Evolutionary conservation across 2,797 vertebrate genomes (phyloP).

Genomic region (Valencia hispanica): DNA sequence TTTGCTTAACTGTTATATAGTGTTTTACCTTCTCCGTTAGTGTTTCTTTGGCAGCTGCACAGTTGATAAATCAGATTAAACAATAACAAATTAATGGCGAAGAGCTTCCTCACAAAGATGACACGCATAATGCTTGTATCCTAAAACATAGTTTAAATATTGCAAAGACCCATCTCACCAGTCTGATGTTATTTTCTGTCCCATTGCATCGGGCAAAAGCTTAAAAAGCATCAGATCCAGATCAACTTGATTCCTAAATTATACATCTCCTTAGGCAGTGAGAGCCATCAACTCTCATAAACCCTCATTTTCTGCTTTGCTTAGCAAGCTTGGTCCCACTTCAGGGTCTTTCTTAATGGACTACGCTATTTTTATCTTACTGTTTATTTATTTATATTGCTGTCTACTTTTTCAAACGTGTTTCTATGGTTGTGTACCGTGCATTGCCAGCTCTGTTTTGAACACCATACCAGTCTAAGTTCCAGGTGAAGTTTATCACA

Average conservation of each 20-base stretch:
- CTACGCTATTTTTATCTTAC: slow-evolving; percentile 3
- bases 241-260: not conserved
- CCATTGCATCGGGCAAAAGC: not conserved
- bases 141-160: not conserved
- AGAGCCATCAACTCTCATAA: not conserved
- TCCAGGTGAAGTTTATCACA: not conserved
- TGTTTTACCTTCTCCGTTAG: not conserved
- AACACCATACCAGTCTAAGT: not conserved
- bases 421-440: not conserved
- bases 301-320: slow-evolving; percentile 2
- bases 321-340: slow-evolving; percentile 1
- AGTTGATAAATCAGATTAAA: not conserved
- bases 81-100: not conserved
- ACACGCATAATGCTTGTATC: no score
- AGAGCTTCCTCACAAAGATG: not conserved
- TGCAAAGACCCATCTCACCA: not conserved
- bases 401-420: not conserved
- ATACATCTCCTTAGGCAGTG: not conserved
- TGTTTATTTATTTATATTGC: slow-evolving; percentile 6
- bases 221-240: not conserved
- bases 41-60: not conserved
- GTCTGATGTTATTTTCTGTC: not conserved
- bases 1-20: not conserved
- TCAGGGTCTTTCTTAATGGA: slow-evolving; percentile 4
- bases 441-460: not conserved